A percentile compares a stretch with the other conserved stretches of the same genome.
Conservation (phyloP, 1,140 invertebrate genomes). For the Lanistes nyassanus region DNA sequence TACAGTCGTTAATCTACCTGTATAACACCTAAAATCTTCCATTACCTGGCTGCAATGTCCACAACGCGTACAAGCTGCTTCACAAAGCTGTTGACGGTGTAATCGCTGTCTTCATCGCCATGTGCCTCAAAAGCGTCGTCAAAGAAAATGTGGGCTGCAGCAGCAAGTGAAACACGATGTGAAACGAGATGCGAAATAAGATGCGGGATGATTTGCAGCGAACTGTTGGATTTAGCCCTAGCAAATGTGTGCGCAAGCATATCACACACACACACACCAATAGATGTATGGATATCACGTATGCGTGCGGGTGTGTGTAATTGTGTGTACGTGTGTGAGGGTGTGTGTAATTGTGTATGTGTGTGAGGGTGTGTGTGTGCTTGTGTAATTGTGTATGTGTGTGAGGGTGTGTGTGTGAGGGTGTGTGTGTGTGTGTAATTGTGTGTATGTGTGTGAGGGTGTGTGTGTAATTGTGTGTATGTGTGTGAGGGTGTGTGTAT, state of each 20-base stretch:
- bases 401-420: no score
- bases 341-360: no score
- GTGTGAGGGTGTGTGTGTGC: no score
- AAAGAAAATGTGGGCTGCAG: constrained; percentile 92
- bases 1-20: no score
- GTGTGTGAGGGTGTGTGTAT: no score
- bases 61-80: constrained; percentile 90
- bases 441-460: no score
- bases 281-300: background rate
- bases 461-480: no score
- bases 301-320: no score
- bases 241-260: background rate
- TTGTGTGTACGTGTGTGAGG: no score
- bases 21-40: no score
- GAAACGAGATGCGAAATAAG: background rate
- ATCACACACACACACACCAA: constrained; percentile 1
- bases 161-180: background rate
- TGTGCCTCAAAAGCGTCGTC: constrained; percentile 98
- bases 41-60: constrained; percentile 86
- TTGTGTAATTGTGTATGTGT: no score
- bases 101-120: constrained; percentile 83
- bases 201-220: background rate
- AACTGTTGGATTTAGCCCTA: background rate
- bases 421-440: no score
- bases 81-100: constrained; percentile 96